phyloP scores from a whole-genome alignment of 2,888 invertebrate genomes.

The Morpho achilles region DNA sequence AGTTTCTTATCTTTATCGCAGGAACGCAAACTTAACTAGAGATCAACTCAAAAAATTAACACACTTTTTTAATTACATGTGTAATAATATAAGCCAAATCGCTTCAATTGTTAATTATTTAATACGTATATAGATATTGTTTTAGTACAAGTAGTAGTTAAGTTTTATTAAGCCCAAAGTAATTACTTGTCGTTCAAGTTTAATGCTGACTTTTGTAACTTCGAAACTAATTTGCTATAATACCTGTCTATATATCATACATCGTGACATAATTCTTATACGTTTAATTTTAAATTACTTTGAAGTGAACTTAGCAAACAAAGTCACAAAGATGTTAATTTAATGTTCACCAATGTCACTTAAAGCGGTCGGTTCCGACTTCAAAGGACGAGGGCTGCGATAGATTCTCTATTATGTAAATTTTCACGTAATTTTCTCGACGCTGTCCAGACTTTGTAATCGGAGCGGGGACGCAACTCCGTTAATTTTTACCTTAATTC shows the following conservation, averaged over 20 bases:
- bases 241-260: background rate
- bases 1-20: too few species aligned
- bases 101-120: too few species aligned
- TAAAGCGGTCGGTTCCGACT: constrained; percentile 56
- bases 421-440: constrained; percentile 70
- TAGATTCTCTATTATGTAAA: constrained; percentile 78
- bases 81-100: too few species aligned
- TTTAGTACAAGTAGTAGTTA: too few species aligned
- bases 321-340: constrained; percentile 67
- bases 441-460: constrained; percentile 69
- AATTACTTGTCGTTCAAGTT: too few species aligned
- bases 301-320: constrained; percentile 58
- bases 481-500: constrained; percentile 34
- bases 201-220: background rate
- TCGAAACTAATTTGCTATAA: background rate
- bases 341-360: constrained; percentile 71
- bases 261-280: background rate
- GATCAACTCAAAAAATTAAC: too few species aligned
- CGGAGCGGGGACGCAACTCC: constrained; percentile 47
- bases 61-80: too few species aligned
- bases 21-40: too few species aligned
- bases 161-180: too few species aligned
- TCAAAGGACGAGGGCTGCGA: constrained; percentile 72
- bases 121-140: too few species aligned
- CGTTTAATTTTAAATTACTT: constrained; percentile 46